Conservation (phyloP, 2,113 vertebrate genomes). For the Trematocara marginatum region DNA sequence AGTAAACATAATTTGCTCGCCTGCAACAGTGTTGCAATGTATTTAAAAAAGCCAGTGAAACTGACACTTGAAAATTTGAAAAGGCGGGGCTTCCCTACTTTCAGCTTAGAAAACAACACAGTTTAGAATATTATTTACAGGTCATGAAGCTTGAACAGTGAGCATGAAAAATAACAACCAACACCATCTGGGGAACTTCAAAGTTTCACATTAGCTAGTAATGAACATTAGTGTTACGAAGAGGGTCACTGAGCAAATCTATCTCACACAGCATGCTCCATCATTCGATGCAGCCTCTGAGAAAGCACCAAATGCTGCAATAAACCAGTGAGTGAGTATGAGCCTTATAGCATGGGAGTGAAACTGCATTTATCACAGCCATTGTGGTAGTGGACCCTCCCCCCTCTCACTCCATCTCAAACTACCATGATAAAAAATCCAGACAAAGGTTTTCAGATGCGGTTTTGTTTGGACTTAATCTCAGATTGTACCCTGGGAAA, state of each 20-base stretch:
- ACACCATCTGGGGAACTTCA: slow-evolving; percentile 74
- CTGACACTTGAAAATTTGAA: slow-evolving; percentile 13
- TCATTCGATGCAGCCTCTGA: slow-evolving; percentile 15
- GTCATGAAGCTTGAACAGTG: slow-evolving; percentile 70
- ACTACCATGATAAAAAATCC: slow-evolving; percentile 8
- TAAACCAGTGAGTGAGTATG: slow-evolving; percentile 31
- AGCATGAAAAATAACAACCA: slow-evolving; percentile 72
- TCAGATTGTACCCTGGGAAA: neutral
- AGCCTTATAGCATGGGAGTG: slow-evolving; percentile 21
- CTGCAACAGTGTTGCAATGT: neutral
- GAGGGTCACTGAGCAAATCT: slow-evolving; percentile 66
- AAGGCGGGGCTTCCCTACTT: slow-evolving; percentile 58
- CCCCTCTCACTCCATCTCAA: neutral
- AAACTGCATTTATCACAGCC: slow-evolving; percentile 28
- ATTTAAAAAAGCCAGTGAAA: slow-evolving; percentile 2
- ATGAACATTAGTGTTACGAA: slow-evolving; percentile 66
- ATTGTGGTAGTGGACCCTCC: neutral
- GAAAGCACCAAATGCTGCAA: slow-evolving; percentile 34
- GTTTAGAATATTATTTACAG: slow-evolving; percentile 71
- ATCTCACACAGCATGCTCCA: slow-evolving; percentile 25
- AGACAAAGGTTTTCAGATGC: neutral
- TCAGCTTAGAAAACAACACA: slow-evolving; percentile 68
- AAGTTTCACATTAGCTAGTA: slow-evolving; percentile 73
- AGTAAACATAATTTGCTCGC: neutral
- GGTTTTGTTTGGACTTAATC: neutral